A percentile compares a stretch with the other conserved stretches of the same genome.
These are phyloP conservation scores for Cyprichromis sp. DNA, from an alignment of 2,113 vertebrate species.

Conservation along the genomic window DNA sequence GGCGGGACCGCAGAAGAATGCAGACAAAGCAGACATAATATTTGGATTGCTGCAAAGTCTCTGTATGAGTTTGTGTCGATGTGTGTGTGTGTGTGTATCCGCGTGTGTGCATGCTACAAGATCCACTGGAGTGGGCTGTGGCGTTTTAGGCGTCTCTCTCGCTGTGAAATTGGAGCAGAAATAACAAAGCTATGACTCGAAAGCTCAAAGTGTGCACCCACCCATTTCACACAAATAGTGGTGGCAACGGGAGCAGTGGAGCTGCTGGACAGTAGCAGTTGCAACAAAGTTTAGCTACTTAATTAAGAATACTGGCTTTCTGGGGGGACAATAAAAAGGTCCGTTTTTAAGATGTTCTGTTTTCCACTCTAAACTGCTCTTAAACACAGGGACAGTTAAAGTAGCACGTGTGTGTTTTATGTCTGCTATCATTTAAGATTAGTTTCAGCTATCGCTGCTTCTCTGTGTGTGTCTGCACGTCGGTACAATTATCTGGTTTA, in stretches of 20 bases:
- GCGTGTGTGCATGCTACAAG: constrained; percentile 11
- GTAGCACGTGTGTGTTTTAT: neutral
- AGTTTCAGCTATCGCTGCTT: neutral
- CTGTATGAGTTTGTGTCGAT: neutral
- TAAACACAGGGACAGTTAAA: neutral
- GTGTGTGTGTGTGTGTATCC: neutral
- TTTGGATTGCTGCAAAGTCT: constrained; percentile 74
- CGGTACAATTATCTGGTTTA: neutral
- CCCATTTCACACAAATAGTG: constrained; percentile 34
- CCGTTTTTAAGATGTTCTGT: neutral
- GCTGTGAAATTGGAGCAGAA: constrained; percentile 59
- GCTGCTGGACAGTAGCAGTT: constrained; percentile 16
- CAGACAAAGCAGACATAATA: constrained; percentile 79
- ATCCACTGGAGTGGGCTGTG: constrained; percentile 46
- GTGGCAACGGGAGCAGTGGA: constrained; percentile 4
- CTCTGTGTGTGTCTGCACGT: neutral
- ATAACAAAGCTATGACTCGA: constrained; percentile 46
- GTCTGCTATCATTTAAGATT: neutral
- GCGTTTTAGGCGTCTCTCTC: constrained; percentile 49
- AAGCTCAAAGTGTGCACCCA: constrained; percentile 26
- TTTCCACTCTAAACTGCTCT: neutral
- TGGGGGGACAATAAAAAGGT: constrained; percentile 22
- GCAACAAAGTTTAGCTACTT: constrained; percentile 21
- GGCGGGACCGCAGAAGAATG: constrained; percentile 70
- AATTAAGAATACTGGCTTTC: neutral